These are phyloP conservation scores for Rhipidura dahli DNA, from an alignment of 2,113 vertebrate species.

Conservation along the genomic window DNA sequence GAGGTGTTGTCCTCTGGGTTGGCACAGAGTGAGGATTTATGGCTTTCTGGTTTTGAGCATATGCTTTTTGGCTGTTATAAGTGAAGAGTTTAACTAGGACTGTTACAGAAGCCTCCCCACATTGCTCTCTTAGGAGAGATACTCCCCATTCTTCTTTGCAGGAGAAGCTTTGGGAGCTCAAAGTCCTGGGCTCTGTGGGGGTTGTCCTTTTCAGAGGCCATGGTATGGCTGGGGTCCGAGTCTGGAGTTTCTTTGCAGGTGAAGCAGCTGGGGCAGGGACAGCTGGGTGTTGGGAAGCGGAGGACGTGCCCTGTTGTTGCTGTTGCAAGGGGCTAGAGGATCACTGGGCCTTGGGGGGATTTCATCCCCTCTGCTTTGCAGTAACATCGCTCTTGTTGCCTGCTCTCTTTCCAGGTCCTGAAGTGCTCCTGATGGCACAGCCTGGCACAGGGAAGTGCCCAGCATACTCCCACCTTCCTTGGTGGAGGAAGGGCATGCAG, in stretches of 20 bases:
- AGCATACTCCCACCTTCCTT: not conserved
- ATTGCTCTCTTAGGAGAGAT: not conserved
- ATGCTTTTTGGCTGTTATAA: not conserved
- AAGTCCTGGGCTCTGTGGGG: not conserved
- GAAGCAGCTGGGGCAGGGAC: not conserved
- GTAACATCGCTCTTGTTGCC: not conserved
- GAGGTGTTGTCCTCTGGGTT: not conserved
- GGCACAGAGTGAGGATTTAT: not conserved
- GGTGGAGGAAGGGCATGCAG: not conserved
- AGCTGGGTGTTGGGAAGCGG: not conserved
- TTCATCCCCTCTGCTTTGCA: not conserved
- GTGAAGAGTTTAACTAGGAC: not conserved
- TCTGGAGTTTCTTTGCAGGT: not conserved
- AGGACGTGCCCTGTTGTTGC: not conserved
- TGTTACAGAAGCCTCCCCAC: not conserved
- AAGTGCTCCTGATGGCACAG: not conserved
- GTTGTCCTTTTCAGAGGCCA: not conserved
- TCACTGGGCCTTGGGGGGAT: not conserved
- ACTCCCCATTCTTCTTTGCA: not conserved
- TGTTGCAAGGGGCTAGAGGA: not conserved
- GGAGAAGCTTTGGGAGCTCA: not conserved
- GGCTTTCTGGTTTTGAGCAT: not conserved
- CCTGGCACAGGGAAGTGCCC: not conserved
- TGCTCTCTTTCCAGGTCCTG: slow-evolving; percentile 57
- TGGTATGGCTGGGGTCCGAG: not conserved